Conservation (phyloP, 2,888 invertebrate species). For the Polietes domitor region DNA sequence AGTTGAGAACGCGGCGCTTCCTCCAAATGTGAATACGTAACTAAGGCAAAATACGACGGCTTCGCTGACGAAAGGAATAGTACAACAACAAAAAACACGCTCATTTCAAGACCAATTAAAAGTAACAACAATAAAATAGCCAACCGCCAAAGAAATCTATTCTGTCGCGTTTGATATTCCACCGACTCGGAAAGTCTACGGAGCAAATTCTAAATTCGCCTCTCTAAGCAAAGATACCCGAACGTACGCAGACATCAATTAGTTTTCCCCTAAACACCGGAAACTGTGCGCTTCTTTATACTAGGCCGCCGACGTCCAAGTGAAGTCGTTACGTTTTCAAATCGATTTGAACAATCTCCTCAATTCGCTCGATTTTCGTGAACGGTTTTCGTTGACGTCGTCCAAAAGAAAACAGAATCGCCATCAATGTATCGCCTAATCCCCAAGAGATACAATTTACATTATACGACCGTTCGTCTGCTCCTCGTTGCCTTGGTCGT, state of each 20-base stretch:
- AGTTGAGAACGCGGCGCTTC: neutral
- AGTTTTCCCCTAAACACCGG: slow-evolving; percentile 18
- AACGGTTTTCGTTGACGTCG: neutral
- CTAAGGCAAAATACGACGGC: neutral
- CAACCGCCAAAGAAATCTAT: neutral
- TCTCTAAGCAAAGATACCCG: neutral
- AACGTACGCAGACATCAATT: neutral
- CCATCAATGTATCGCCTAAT: slow-evolving; percentile 27
- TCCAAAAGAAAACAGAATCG: neutral
- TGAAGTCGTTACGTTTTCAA: slow-evolving; percentile 1
- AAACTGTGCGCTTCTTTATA: neutral
- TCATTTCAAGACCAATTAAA: slow-evolving; percentile 37
- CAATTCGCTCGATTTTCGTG: neutral
- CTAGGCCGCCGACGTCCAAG: slow-evolving; percentile 16
- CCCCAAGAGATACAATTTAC: neutral
- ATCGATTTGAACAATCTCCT: neutral
- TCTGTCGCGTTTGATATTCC: slow-evolving; percentile 1
- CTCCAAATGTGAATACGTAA: slow-evolving; percentile 9
- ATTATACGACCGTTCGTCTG: neutral
- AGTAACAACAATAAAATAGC: slow-evolving; percentile 1
- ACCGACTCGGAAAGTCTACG: neutral
- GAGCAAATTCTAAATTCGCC: neutral
- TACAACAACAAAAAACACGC: slow-evolving; percentile 15
- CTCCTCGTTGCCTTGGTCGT: neutral
- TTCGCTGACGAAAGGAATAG: neutral